Evolutionary conservation across 1,140 invertebrate genomes (phyloP).

Genomic region (Pseudobourletiella spinata): DNA sequence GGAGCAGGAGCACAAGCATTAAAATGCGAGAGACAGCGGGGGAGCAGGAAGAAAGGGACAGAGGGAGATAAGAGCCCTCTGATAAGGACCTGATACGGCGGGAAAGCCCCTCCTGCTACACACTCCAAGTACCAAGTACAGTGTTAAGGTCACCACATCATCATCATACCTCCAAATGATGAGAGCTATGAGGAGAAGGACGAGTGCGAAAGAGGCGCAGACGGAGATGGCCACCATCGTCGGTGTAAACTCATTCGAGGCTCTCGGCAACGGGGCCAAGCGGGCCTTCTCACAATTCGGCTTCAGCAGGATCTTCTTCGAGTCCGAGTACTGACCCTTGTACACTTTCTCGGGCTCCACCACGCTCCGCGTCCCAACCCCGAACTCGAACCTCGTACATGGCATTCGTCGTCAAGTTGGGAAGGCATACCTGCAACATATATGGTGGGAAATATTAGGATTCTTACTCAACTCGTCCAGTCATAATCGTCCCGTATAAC

Average conservation of each 20-base stretch:
- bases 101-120: too few relatives aligned
- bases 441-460: too few relatives aligned
- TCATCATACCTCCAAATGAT: slow-evolving; percentile 68
- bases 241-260: slow-evolving; percentile 55
- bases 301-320: slow-evolving; percentile 54
- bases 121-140: too few relatives aligned
- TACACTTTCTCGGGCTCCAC: slow-evolving; percentile 54
- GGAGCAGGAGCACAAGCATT: too few relatives aligned
- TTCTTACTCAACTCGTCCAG: too few relatives aligned
- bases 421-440: slow-evolving; percentile 53
- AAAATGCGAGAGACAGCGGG: too few relatives aligned
- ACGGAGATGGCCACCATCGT: slow-evolving; percentile 62
- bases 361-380: slow-evolving; percentile 58
- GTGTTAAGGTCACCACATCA: too few relatives aligned
- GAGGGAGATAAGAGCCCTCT: too few relatives aligned
- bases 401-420: slow-evolving; percentile 62
- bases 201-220: slow-evolving; percentile 60
- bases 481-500: not conserved
- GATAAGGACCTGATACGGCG: too few relatives aligned
- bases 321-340: slow-evolving; percentile 55
- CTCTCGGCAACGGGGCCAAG: slow-evolving; percentile 43
- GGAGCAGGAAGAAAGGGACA: too few relatives aligned
- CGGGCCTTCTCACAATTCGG: slow-evolving; percentile 57
- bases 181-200: slow-evolving; percentile 59
- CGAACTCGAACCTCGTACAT: slow-evolving; percentile 65